Evolutionary conservation across 2,888 invertebrate species (phyloP).

Genomic region (Drosophila birchii): DNA sequence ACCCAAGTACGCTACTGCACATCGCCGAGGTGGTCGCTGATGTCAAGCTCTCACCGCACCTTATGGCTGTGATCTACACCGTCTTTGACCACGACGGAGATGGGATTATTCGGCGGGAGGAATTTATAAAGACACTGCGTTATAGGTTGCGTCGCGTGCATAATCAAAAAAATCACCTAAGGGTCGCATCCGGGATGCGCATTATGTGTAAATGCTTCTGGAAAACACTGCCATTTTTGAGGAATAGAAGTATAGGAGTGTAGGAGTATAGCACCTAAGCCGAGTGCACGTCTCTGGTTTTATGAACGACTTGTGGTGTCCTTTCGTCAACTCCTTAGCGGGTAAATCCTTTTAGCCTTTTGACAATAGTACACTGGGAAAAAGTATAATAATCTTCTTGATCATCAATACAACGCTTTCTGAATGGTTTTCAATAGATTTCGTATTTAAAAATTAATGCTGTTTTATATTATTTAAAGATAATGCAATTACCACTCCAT

Average conservation of each 20-base stretch:
- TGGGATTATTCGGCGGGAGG: constrained; percentile 33
- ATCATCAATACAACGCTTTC: background rate
- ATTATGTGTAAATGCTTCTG: constrained; percentile 30
- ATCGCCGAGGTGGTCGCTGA: constrained; percentile 37
- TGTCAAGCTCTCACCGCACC: constrained; percentile 17
- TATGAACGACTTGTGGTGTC: constrained; percentile 39
- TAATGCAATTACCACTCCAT: background rate
- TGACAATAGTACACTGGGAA: constrained; percentile 23
- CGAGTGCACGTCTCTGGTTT: constrained; percentile 51
- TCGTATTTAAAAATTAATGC: background rate
- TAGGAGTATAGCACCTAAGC: background rate
- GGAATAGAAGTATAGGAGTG: background rate
- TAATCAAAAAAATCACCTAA: background rate
- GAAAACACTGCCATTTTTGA: constrained; percentile 3
- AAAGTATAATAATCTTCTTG: background rate
- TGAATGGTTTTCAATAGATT: background rate
- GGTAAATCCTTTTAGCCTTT: constrained; percentile 62
- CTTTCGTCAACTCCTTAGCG: constrained; percentile 59
- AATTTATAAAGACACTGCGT: constrained; percentile 28
- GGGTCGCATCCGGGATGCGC: background rate
- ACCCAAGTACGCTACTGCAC: constrained; percentile 24
- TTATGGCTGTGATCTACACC: constrained; percentile 49
- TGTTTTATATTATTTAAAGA: no score
- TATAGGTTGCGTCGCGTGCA: background rate
- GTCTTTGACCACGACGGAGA: constrained; percentile 53